Base-by-base conservation (phyloP, 2,797 vertebrate species). In the Nyctalus aviator region DNA sequence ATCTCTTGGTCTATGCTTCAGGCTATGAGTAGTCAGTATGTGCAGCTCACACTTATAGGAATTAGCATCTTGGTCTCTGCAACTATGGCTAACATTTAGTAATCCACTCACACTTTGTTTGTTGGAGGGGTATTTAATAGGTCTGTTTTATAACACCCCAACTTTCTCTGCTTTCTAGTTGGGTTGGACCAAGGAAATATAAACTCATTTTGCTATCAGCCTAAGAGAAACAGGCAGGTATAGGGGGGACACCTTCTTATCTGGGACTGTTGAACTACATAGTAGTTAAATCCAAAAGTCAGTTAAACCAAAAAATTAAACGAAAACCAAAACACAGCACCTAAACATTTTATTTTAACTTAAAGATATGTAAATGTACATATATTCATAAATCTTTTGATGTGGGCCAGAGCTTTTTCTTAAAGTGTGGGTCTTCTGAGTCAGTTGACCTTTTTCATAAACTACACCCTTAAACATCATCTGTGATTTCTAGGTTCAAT, bases 401-500 rank as follows among this genome's bases (percentile, higher is more conserved):
- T 30, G 30, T 76, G 72, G 64, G 12, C 21, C 14, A 64, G 21
- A 15, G 32, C 23, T 78, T 91, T 96, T 95, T 78, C 75, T 91
- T 73, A 48, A 14, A 91, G 32, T 41, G 21, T 75, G 23, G n/a
- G 7, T 79, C 64, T 73, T 94, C n/a, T 32, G 37, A 89, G 18
- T 89, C 44, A 57, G 8, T 75, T 89, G 35, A 78, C 9, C 83
- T 75, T 79, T 66, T 94, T 93, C 23, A 66, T 89, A 77, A 93
- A 32, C 6, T 78, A 37, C 20, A 86, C n/a, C 18, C 50, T 66
- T 93, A 78, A 75, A 66, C 46, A 84, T 88, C 30, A 66, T 82
- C 30, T 76, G 18, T 93, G 32, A 64, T 78, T 84, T 95, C 68
- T 8, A 76, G 32, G 79, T 95, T 96, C 37, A 66, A 8, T 77